phyloP scores from a whole-genome alignment of 2,797 vertebrate genomes.

The Sitta carolinensis region DNA sequence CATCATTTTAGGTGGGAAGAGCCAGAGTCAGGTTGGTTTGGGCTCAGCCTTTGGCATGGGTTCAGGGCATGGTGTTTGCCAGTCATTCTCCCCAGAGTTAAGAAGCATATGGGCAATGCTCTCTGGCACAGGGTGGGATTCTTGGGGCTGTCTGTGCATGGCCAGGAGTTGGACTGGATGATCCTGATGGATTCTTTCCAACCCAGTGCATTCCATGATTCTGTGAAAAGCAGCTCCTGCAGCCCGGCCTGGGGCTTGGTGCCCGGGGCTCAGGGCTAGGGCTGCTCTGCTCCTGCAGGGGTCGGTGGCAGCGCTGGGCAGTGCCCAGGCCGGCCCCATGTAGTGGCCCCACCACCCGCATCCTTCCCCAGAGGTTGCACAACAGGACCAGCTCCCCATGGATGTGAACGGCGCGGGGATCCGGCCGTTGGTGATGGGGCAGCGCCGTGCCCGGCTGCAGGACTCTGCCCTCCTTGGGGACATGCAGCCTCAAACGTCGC shows the following conservation, averaged over 20 bases:
- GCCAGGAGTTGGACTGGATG: not conserved
- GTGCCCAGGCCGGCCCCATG: rapidly evolving
- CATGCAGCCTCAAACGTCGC: rapidly evolving
- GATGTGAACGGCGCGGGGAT: rapidly evolving
- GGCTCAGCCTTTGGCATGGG: not conserved
- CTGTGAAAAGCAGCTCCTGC: not conserved
- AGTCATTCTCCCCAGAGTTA: not conserved
- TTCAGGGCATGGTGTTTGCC: not conserved
- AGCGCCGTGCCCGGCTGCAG: not conserved
- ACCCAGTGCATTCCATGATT: not conserved
- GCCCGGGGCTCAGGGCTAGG: not conserved
- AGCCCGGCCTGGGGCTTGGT: rapidly evolving
- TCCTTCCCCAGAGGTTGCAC: not conserved
- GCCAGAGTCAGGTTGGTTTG: rapidly evolving
- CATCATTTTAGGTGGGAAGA: not conserved
- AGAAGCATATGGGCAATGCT: not conserved
- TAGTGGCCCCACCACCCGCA: not conserved
- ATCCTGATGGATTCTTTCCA: not conserved
- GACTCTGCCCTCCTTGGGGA: not conserved
- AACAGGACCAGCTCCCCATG: rapidly evolving
- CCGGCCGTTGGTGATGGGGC: rapidly evolving
- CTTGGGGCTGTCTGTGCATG: not conserved
- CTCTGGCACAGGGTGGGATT: not conserved
- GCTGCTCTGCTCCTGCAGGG: not conserved
- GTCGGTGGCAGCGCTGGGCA: not conserved